A percentile compares a stretch with the other conserved stretches of the same genome.
Conservation (phyloP, 2,113 vertebrate genomes). For the Philantomba maxwellii region DNA sequence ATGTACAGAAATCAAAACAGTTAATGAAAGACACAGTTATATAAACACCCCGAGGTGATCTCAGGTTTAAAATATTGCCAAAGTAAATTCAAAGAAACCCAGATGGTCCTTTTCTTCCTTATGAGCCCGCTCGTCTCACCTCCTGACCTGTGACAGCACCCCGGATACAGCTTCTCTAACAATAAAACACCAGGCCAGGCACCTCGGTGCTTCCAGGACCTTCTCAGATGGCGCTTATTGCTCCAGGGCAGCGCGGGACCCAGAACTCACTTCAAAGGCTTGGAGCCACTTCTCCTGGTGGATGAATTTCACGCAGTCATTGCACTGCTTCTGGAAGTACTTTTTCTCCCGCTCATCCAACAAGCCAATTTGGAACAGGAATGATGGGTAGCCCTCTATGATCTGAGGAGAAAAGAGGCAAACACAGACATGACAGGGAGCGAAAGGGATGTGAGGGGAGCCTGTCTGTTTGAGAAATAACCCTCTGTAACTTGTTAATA, state of each 20-base stretch:
- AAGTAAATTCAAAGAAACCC: constrained; percentile 51
- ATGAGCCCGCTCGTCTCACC: rapidly evolving
- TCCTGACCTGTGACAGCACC: background rate
- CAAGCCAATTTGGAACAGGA: constrained; percentile 79
- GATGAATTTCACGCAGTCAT: constrained; percentile 77
- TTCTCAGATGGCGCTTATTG: constrained; percentile 75
- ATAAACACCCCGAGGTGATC: constrained; percentile 60
- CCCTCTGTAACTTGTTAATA: background rate
- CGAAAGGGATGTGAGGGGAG: background rate
- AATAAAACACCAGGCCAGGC: background rate
- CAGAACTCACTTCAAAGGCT: constrained; percentile 82
- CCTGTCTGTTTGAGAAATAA: background rate
- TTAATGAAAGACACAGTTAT: constrained; percentile 70
- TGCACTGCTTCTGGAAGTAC: constrained; percentile 77
- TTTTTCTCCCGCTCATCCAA: constrained; percentile 77
- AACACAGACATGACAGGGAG: background rate
- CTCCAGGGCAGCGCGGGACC: constrained; percentile 25
- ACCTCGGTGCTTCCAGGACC: constrained; percentile 12
- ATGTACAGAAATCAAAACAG: constrained; percentile 71
- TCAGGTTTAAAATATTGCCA: constrained; percentile 68
- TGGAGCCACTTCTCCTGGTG: constrained; percentile 81
- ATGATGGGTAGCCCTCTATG: constrained; percentile 79
- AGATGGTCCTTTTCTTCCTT: constrained; percentile 52
- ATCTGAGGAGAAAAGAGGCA: constrained; percentile 73
- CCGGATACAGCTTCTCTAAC: constrained; percentile 45